Base-by-base conservation (phyloP, 2,888 invertebrate genomes). In the Sisyra nigra region DNA sequence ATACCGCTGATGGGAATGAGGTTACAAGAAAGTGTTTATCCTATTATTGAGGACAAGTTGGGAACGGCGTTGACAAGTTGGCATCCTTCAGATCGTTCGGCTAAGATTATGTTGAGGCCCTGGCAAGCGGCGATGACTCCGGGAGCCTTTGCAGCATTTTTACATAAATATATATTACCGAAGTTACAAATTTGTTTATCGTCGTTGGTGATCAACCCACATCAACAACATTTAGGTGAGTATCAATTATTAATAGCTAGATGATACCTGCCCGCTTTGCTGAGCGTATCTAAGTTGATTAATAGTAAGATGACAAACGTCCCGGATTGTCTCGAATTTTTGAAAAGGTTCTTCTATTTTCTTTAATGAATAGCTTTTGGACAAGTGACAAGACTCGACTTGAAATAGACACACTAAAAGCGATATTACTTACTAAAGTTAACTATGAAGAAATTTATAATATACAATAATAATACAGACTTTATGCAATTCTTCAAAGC, bases 31-130 rank as follows among this genome's bases (percentile, higher is more conserved):
- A 63, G 67, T 1, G 77, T 93, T 30, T 94, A 91, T 67, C 88
- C 91, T 1, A 77, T 85, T 35, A 91, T 99, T 52, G 74, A 96
- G 36, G 82, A 92, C 41, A 96, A 96, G 57, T 68, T 98, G 40
- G 84, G 87, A 24, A 72, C 74, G 31, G 96, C 96, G 9, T 68
- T 98, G 48, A 72, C 75, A n/a, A 82, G 81, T 42, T 98, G 97
- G 97, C 86, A 92, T 65, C 94, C 96, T 0, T 86, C 86, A 0
- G 97, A 97, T 67, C 71, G 77, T 32, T 96, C 96, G 0, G 97
- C 96, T 0, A 76, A 87, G 50, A 73, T 86, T 17, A 88, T 97
- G 69, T 69, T 98, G 18, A 75, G 80, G 43, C 96, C 97, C 0
- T 98, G 98, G 98, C 69, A 67, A 41, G 64, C 73, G 3, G 74